Conservation (phyloP, 2,113 vertebrate species). For the Oxygymnocypris stewartii region DNA sequence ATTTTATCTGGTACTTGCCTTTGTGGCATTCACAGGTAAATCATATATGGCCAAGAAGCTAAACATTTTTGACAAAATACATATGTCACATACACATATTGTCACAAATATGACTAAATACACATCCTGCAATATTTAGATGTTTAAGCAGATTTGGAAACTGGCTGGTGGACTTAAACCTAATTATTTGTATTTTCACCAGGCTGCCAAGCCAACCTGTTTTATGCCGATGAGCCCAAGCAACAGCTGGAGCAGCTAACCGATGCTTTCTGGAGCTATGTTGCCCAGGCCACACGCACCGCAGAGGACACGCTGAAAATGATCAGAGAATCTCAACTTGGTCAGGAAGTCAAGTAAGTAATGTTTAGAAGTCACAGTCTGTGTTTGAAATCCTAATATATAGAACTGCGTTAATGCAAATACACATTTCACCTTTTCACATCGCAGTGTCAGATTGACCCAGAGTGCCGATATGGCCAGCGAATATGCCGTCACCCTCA, state of each 20-base stretch:
- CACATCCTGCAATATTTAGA: not conserved
- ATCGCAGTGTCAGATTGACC: constrained; percentile 49
- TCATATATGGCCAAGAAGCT: not conserved
- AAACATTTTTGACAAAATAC: not conserved
- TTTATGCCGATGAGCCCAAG: constrained; percentile 64
- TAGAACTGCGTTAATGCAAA: not conserved
- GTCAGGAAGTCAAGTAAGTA: constrained; percentile 67
- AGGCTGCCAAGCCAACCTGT: constrained; percentile 66
- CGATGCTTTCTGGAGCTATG: constrained; percentile 71
- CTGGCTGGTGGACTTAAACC: not conserved
- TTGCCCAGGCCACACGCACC: constrained; percentile 58
- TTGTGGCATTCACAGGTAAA: constrained; percentile 72
- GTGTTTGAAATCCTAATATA: not conserved
- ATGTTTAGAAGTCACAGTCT: not conserved
- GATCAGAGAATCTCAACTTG: constrained; percentile 62
- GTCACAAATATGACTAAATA: not conserved
- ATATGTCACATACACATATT: no score
- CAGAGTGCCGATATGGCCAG: constrained; percentile 50
- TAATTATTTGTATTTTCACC: not conserved
- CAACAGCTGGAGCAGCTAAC: constrained; percentile 64
- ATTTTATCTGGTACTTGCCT: constrained; percentile 62
- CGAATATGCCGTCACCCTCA: constrained; percentile 51
- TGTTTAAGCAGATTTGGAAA: not conserved
- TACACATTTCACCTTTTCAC: not conserved
- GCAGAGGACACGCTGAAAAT: constrained; percentile 62